These are phyloP conservation scores for Harpegnathos saltator DNA, from an alignment of 1,140 invertebrate species.

Conservation along the genomic window DNA sequence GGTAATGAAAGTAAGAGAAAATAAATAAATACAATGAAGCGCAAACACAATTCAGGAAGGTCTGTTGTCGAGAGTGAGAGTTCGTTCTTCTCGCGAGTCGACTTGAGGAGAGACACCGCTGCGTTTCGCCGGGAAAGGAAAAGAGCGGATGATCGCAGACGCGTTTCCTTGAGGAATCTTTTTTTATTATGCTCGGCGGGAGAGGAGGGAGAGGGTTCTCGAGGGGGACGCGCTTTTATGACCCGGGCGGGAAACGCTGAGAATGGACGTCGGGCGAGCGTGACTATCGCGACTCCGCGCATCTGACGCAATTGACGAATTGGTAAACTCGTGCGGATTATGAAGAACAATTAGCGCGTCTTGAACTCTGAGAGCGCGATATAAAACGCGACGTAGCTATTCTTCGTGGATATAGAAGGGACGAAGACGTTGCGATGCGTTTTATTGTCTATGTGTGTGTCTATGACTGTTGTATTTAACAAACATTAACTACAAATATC, in stretches of 20 bases:
- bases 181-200: background rate
- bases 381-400: background rate
- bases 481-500: too few species aligned
- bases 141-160: background rate
- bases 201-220: background rate
- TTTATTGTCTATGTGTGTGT: too few species aligned
- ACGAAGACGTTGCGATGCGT: background rate
- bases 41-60: too few species aligned
- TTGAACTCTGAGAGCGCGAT: too few species aligned
- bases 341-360: background rate
- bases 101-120: slow-evolving; percentile 40
- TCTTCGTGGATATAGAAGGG: too few species aligned
- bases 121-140: slow-evolving; percentile 61
- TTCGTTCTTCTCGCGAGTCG: background rate
- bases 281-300: slow-evolving; percentile 9
- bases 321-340: background rate
- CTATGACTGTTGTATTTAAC: too few species aligned
- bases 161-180: background rate
- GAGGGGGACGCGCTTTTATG: background rate
- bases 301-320: slow-evolving; percentile 10
- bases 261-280: background rate
- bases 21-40: too few species aligned
- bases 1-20: too few species aligned
- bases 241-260: background rate
- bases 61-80: background rate